phyloP scores from a whole-genome alignment of 2,113 vertebrate genomes.

The Ochotona curzoniae region DNA sequence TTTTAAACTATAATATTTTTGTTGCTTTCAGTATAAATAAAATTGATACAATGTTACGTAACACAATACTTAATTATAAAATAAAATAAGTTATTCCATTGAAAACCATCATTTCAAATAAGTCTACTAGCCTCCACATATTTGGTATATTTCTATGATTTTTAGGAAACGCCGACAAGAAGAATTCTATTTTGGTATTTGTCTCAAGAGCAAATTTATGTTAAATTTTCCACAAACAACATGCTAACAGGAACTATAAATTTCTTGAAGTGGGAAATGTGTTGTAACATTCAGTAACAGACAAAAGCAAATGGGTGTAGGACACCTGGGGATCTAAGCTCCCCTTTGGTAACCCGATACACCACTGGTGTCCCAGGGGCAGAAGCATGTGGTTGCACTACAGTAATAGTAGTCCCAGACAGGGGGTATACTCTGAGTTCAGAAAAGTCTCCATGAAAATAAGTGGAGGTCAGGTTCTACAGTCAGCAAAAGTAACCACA shows the following conservation, averaged over 20 bases:
- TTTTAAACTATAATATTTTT: neutral
- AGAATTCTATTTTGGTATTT: neutral
- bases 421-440: neutral
- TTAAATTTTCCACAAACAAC: neutral
- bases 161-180: conserved; percentile 25
- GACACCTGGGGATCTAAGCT: neutral
- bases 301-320: neutral
- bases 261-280: neutral
- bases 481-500: conserved; percentile 9
- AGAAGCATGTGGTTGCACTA: neutral
- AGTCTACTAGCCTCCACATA: neutral
- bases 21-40: neutral
- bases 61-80: neutral
- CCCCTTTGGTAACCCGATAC: neutral
- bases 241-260: neutral
- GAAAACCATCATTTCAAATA: neutral
- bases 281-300: neutral
- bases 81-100: fast-evolving
- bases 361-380: neutral
- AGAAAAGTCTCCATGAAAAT: neutral
- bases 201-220: neutral
- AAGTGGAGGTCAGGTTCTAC: neutral
- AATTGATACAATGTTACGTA: neutral
- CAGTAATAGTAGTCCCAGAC: neutral
- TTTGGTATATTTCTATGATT: neutral